A percentile compares a stretch with the other conserved stretches of the same genome.
These are phyloP conservation scores for Halocynthia roretzi DNA, from an alignment of 23 tunicate genomes.

Conservation along the genomic window DNA sequence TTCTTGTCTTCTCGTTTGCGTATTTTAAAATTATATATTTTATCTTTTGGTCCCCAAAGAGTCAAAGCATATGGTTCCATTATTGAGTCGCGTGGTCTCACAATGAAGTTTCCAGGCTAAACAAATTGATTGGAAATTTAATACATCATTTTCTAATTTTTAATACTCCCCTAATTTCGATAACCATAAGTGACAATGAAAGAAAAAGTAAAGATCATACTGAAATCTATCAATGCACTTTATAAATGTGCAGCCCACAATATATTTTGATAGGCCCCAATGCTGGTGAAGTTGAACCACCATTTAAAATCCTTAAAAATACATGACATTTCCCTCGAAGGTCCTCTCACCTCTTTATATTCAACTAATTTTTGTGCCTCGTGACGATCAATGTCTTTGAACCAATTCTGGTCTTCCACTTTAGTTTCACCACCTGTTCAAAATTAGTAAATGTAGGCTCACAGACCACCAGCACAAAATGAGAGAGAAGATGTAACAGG, in stretches of 20 bases:
- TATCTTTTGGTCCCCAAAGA: slow-evolving; percentile 9
- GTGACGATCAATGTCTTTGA: slow-evolving; percentile 34
- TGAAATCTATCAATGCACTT: no score
- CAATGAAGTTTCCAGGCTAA: slow-evolving; percentile 10
- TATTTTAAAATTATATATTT: slow-evolving; percentile 1
- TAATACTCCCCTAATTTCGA: no score
- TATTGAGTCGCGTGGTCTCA: slow-evolving; percentile 10
- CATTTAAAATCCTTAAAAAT: not conserved
- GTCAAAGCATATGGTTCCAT: slow-evolving; percentile 18
- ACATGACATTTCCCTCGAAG: not conserved
- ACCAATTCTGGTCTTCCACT: slow-evolving; percentile 42
- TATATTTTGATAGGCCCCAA: no score
- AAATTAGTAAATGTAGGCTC: no score
- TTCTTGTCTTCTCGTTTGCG: slow-evolving; percentile 12
- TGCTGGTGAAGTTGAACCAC: not conserved
- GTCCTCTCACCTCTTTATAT: not conserved
- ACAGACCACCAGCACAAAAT: no score
- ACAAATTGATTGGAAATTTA: no score
- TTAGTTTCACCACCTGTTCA: not conserved
- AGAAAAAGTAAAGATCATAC: no score
- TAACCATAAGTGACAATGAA: no score
- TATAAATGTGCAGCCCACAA: no score
- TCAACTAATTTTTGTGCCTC: slow-evolving; percentile 37
- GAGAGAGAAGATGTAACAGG: no score
- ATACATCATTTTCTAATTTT: no score